A percentile compares a stretch with the other conserved stretches of the same genome.
Evolutionary conservation across 2,113 vertebrate species (phyloP).

Genomic region (Sinocyclocheilus maitianheensis): DNA sequence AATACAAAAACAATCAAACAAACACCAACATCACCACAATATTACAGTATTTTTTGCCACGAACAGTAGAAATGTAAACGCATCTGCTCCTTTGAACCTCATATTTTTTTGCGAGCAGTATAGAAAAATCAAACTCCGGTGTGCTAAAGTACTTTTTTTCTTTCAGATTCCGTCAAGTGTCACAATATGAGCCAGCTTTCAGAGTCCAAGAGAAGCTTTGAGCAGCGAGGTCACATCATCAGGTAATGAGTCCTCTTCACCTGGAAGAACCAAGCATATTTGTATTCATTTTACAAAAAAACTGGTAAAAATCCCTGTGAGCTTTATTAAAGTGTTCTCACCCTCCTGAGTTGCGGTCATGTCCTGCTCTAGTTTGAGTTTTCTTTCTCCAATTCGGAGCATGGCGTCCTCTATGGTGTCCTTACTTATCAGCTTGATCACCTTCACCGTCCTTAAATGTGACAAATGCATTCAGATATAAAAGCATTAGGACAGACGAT

Average conservation of each 20-base stretch:
- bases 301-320: background rate
- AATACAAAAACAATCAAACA: constrained; percentile 11
- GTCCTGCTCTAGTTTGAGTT: constrained; percentile 85
- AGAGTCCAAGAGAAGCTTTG: constrained; percentile 59
- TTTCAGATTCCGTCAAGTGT: constrained; percentile 20
- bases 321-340: constrained; percentile 56
- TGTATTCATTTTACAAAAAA: background rate
- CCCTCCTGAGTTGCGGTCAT: constrained; percentile 84
- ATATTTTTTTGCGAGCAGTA: background rate
- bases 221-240: constrained; percentile 62
- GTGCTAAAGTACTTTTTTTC: constrained; percentile 33
- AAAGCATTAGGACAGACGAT: background rate
- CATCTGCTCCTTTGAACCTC: background rate
- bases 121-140: background rate
- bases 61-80: constrained; percentile 17
- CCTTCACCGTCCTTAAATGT: constrained; percentile 81
- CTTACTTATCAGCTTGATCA: constrained; percentile 85
- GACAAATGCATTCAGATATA: constrained; percentile 5
- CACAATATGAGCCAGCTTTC: constrained; percentile 19
- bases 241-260: constrained; percentile 56
- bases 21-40: background rate
- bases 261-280: constrained; percentile 32
- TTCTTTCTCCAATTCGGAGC: constrained; percentile 85
- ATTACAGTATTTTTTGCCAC: constrained; percentile 15
- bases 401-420: constrained; percentile 86